Base-by-base conservation (phyloP, 2,797 vertebrate species). In the Helarctos malayanus region DNA sequence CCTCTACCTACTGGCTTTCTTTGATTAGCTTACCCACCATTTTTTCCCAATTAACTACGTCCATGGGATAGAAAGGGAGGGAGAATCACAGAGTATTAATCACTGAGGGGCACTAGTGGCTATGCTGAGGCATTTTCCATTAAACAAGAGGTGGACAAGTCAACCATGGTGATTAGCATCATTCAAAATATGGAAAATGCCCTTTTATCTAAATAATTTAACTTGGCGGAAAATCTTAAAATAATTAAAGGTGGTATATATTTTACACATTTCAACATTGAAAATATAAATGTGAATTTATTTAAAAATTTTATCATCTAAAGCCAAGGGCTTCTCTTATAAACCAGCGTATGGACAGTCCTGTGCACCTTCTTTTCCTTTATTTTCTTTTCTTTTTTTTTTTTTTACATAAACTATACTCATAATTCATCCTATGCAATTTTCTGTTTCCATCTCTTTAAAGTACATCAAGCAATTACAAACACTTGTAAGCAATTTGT, bases 401-500 rank as follows among this genome's bases (percentile, higher is more conserved):
- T 23, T 93, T 19, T 65, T 32, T 12, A 38, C 21, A 27, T 71
- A 79, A 73, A 75, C 13, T 19, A 5, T n/a, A 49, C 10, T 71
- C 21, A 71, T 47, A 96, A 84, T 73, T 76, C 59, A 83, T 63
- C 15, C 21, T 61, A 3, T 23, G 38, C 57, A 63, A 25, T 94
- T 88, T 96, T 85, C 21, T 87, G 32, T 95, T 86, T 83, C 56
- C 12, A 76, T 84, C 29, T 71, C 83, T 97, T 95, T 95, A 90
- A 94, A 96, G 25, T 14, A 83, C 7, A 54, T 76, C 14, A 52
- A 94, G 65, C 47, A 97, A 92, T 95, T 95, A 90, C 32, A 82
- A 88, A 75, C 59, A 73, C 25, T 92, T 90, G 38, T 35, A 95
- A 96, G 18, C 61, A 95, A 83, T 97, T 93, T 96, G 27, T 82